phyloP scores from a whole-genome alignment of 1,140 invertebrate genomes.

The Myzus persicae region DNA sequence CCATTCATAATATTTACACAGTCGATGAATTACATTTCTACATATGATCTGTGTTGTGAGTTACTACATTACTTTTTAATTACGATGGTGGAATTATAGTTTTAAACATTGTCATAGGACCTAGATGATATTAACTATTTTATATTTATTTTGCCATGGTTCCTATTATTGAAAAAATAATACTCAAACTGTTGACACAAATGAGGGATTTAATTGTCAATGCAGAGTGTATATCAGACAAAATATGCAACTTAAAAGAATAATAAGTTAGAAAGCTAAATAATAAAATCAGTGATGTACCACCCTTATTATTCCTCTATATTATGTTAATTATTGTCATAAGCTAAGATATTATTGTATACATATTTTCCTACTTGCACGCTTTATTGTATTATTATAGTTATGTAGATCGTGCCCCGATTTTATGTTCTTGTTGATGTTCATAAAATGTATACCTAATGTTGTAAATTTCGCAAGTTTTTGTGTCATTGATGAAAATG shows the following conservation, averaged over 20 bases:
- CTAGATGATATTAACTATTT: not conserved
- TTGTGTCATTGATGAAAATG: not conserved
- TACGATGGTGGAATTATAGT: not conserved
- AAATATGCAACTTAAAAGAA: not conserved
- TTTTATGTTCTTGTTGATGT: not conserved
- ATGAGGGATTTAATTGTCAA: not conserved
- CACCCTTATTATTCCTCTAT: not conserved
- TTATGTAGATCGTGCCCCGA: not conserved
- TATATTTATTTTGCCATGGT: too few species aligned
- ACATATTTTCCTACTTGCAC: conserved; percentile 30
- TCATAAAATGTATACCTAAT: not conserved
- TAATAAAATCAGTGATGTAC: not conserved
- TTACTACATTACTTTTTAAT: not conserved
- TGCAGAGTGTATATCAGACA: not conserved
- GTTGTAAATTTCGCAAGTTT: not conserved
- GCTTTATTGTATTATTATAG: conserved; percentile 8
- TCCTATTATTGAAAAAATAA: too few species aligned
- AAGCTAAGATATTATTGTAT: not conserved
- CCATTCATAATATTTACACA: not conserved
- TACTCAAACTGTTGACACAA: too few species aligned
- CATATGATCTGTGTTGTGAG: not conserved
- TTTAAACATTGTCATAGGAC: not conserved
- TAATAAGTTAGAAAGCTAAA: too few species aligned
- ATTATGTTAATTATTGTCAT: not conserved
- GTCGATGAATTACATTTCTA: not conserved